Conservation (phyloP, 2,797 vertebrate genomes). For the Melanotaenia maccullochi region DNA sequence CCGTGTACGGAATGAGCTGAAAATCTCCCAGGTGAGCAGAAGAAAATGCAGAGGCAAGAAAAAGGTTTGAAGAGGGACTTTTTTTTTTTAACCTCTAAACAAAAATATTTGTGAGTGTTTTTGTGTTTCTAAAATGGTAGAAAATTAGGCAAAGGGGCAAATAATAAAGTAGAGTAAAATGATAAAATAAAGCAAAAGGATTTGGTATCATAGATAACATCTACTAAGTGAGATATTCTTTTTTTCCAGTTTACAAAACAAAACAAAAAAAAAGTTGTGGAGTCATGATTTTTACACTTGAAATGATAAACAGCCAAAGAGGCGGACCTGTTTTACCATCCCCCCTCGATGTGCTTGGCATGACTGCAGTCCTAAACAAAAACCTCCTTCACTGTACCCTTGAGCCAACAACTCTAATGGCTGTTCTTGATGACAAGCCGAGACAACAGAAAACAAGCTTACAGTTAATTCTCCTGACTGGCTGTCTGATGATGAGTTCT, state of each 20-base stretch:
- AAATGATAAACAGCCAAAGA: slow-evolving; percentile 52
- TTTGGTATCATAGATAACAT: slow-evolving; percentile 22
- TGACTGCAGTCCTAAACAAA: slow-evolving; percentile 68
- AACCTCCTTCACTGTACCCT: slow-evolving; percentile 72
- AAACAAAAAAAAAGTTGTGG: slow-evolving; percentile 10
- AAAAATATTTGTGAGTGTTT: slow-evolving; percentile 2
- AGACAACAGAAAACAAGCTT: slow-evolving; percentile 51
- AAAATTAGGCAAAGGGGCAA: slow-evolving; percentile 8
- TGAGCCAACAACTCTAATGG: slow-evolving; percentile 58
- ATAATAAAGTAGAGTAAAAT: not conserved
- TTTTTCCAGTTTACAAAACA: slow-evolving; percentile 32
- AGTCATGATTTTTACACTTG: slow-evolving; percentile 40
- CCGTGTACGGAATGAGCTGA: slow-evolving; percentile 40
- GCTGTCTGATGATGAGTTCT: slow-evolving; percentile 42
- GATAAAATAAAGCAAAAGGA: slow-evolving; percentile 2
- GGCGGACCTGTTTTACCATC: slow-evolving; percentile 56
- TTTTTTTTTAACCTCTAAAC: slow-evolving; percentile 21
- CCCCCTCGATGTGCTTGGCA: slow-evolving; percentile 49
- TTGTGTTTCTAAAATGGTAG: slow-evolving; percentile 18
- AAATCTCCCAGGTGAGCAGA: slow-evolving; percentile 25
- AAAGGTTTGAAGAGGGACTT: slow-evolving; percentile 30
- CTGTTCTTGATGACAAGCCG: slow-evolving; percentile 55
- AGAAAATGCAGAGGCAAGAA: slow-evolving; percentile 20
- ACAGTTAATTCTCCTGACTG: slow-evolving; percentile 52
- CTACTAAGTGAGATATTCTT: slow-evolving; percentile 9